These are phyloP conservation scores for Tetheella fluctuosa DNA, from an alignment of 2,888 invertebrate species.

Conservation along the genomic window DNA sequence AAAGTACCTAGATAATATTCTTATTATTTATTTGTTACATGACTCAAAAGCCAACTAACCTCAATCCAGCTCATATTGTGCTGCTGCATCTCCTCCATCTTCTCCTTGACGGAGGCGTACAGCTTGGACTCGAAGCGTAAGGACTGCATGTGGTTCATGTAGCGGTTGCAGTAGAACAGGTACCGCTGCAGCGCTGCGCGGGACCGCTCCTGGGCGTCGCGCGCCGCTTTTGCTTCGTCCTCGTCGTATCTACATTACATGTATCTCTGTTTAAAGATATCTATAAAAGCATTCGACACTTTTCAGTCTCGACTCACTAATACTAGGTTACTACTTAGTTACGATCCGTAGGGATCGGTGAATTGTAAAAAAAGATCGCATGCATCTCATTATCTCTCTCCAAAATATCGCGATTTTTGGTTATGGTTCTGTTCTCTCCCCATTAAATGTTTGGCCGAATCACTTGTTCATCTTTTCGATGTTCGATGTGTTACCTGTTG, in stretches of 20 bases:
- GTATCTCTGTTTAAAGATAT: no score
- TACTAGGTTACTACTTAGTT: no score
- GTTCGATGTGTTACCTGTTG: slow-evolving; percentile 93
- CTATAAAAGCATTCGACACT: no score
- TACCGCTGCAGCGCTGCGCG: slow-evolving; percentile 97
- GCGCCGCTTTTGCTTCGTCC: slow-evolving; percentile 97
- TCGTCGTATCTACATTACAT: slow-evolving; percentile 89
- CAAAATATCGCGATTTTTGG: no score
- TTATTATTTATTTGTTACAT: no score
- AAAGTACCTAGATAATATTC: no score
- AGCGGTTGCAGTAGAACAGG: slow-evolving; percentile 99
- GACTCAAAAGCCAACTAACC: no score
- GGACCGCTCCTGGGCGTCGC: slow-evolving; percentile 97
- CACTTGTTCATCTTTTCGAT: neutral
- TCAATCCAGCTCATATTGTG: slow-evolving; percentile 99
- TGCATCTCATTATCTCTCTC: no score
- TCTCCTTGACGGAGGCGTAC: slow-evolving; percentile 97
- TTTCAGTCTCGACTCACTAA: no score
- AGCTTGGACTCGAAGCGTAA: slow-evolving; percentile 98
- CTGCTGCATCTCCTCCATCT: slow-evolving; percentile 99
- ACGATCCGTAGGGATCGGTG: no score
- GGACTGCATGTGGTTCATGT: slow-evolving; percentile 99
- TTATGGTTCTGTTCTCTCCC: no score
- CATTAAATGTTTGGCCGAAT: neutral
- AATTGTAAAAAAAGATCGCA: no score